Evolutionary conservation across 2,113 vertebrate species (phyloP).

Genomic region (Aldabrachelys gigantea): DNA sequence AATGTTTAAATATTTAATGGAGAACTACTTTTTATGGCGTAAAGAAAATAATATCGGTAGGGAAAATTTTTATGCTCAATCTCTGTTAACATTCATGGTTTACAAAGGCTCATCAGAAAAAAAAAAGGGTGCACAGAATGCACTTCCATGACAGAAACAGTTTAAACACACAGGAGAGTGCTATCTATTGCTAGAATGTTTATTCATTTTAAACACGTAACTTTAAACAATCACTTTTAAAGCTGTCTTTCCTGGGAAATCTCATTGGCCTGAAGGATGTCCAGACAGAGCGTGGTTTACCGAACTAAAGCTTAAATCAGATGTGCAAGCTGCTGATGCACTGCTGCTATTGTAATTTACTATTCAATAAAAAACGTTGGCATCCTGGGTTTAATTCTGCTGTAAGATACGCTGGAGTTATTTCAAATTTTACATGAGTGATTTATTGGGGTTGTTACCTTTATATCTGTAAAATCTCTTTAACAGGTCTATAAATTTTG

Average conservation of each 20-base stretch:
- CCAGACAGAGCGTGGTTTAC: neutral
- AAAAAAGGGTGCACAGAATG: neutral
- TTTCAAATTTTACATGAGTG: neutral
- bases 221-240: neutral
- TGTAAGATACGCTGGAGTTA: neutral
- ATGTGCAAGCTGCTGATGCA: neutral
- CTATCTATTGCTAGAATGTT: neutral
- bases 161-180: too few species aligned
- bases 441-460: slow-evolving; percentile 14
- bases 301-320: neutral
- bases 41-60: neutral
- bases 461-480: neutral
- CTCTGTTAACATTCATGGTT: neutral
- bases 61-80: neutral
- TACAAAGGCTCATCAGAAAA: neutral
- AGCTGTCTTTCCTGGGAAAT: neutral
- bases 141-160: too few species aligned
- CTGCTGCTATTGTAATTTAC: neutral
- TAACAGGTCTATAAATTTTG: neutral
- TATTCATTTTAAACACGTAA: neutral
- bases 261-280: neutral
- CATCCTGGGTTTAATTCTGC: neutral
- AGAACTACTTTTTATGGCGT: rapidly evolving
- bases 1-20: rapidly evolving
- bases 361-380: neutral